Evolutionary conservation across 2,888 invertebrate species (phyloP).

Genomic region (Andrena minutula): DNA sequence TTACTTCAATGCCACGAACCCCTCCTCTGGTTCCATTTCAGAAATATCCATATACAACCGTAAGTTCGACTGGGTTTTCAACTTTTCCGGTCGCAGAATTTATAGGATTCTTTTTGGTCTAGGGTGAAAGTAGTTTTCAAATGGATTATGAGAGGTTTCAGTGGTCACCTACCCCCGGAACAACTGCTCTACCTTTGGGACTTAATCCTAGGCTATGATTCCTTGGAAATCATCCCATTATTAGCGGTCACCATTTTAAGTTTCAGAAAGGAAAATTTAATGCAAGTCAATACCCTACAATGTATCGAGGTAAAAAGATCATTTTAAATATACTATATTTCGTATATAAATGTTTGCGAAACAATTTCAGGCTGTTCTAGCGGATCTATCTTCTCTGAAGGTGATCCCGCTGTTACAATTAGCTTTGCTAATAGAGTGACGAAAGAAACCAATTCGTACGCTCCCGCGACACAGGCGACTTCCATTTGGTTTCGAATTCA

Average conservation of each 20-base stretch:
- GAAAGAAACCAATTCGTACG: background rate
- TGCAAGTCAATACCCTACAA: slow-evolving; percentile 91
- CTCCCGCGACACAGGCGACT: background rate
- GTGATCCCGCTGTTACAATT: slow-evolving; percentile 94
- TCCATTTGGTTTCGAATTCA: slow-evolving; percentile 20
- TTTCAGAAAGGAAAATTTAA: slow-evolving; percentile 94
- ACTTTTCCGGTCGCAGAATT: background rate
- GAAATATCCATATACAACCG: slow-evolving; percentile 95
- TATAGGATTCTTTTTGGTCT: slow-evolving; percentile 59
- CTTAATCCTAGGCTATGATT: slow-evolving; percentile 95
- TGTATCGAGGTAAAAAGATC: slow-evolving; percentile 89
- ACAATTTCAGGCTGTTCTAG: slow-evolving; percentile 89
- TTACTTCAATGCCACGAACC: slow-evolving; percentile 96
- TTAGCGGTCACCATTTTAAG: slow-evolving; percentile 94
- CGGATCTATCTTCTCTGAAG: slow-evolving; percentile 94
- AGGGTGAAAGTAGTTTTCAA: slow-evolving; percentile 97
- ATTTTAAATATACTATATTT: background rate
- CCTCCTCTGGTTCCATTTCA: slow-evolving; percentile 95
- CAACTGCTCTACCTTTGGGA: slow-evolving; percentile 97
- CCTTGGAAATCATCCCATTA: slow-evolving; percentile 95
- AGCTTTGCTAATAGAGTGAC: slow-evolving; percentile 90
- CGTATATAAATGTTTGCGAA: slow-evolving; percentile 17
- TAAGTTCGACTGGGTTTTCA: slow-evolving; percentile 86
- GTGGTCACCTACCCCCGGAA: slow-evolving; percentile 96
- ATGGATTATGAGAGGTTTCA: slow-evolving; percentile 98